Conservation (phyloP, 2,888 invertebrate species). For the Protodeltote pygarga region DNA sequence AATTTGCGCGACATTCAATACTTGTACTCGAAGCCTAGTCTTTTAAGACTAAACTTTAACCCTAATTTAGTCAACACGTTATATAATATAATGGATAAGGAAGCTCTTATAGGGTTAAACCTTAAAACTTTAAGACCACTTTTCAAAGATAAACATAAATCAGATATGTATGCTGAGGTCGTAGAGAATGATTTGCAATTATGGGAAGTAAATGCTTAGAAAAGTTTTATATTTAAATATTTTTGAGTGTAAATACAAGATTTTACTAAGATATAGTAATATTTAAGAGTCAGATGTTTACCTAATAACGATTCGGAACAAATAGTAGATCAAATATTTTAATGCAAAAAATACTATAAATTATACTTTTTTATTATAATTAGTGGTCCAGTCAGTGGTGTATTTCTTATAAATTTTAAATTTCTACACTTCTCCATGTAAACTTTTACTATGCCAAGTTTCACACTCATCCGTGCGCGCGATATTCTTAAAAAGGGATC, state of each 20-base stretch:
- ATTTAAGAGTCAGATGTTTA: too few relatives aligned
- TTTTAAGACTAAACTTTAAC: constrained; percentile 93
- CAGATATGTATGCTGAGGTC: constrained; percentile 93
- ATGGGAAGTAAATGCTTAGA: constrained; percentile 89
- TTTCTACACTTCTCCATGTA: too few relatives aligned
- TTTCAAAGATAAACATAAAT: constrained; percentile 90
- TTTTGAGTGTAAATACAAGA: background rate
- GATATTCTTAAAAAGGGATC: too few relatives aligned
- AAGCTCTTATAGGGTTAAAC: constrained; percentile 92
- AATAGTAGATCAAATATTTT: too few relatives aligned
- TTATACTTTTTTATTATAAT: too few relatives aligned
- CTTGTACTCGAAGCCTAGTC: constrained; percentile 92
- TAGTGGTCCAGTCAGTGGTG: too few relatives aligned
- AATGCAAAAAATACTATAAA: too few relatives aligned
- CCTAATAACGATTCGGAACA: too few relatives aligned
- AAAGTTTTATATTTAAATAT: background rate
- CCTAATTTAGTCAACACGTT: constrained; percentile 89
- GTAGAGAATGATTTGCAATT: constrained; percentile 94
- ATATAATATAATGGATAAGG: constrained; percentile 91
- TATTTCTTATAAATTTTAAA: too few relatives aligned
- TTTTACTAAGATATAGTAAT: too few relatives aligned
- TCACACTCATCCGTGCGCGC: too few relatives aligned
- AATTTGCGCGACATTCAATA: constrained; percentile 91
- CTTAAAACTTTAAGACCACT: constrained; percentile 91
- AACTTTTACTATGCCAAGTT: too few relatives aligned